These are phyloP conservation scores for Drosophila ochracea DNA, from an alignment of 2,888 invertebrate species.

Conservation along the genomic window DNA sequence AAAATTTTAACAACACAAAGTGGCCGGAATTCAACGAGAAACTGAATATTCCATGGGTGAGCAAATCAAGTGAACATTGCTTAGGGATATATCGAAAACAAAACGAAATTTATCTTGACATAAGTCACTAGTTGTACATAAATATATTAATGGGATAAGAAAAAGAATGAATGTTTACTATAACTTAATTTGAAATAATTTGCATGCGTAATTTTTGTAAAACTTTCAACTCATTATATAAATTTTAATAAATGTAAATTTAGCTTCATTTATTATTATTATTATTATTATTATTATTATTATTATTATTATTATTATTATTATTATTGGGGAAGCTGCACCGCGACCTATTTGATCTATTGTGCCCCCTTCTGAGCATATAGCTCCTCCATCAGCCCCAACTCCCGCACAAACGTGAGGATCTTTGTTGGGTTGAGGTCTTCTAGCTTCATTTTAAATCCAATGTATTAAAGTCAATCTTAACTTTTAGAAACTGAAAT, in stretches of 20 bases:
- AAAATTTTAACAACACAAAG: slow-evolving; percentile 9
- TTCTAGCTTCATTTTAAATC: neutral
- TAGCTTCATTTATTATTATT: too few relatives aligned
- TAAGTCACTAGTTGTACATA: neutral
- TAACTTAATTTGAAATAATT: neutral
- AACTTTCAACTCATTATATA: too few relatives aligned
- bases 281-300: too few relatives aligned
- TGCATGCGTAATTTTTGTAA: neutral
- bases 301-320: too few relatives aligned
- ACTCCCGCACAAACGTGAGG: too few relatives aligned
- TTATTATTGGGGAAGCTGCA: too few relatives aligned
- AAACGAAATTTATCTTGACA: neutral
- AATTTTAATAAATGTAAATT: neutral
- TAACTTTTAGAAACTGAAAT: neutral
- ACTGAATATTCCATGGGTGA: slow-evolving; percentile 5
- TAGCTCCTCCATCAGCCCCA: too few relatives aligned
- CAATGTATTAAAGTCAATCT: neutral
- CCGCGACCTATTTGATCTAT: too few relatives aligned
- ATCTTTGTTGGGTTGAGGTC: too few relatives aligned
- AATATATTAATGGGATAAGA: neutral
- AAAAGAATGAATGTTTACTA: neutral
- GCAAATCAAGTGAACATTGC: neutral
- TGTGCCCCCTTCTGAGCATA: too few relatives aligned
- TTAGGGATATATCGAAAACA: neutral
- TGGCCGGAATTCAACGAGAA: neutral